phyloP scores from a whole-genome alignment of 2,113 vertebrate genomes.

The Sphyrna mokarran region DNA sequence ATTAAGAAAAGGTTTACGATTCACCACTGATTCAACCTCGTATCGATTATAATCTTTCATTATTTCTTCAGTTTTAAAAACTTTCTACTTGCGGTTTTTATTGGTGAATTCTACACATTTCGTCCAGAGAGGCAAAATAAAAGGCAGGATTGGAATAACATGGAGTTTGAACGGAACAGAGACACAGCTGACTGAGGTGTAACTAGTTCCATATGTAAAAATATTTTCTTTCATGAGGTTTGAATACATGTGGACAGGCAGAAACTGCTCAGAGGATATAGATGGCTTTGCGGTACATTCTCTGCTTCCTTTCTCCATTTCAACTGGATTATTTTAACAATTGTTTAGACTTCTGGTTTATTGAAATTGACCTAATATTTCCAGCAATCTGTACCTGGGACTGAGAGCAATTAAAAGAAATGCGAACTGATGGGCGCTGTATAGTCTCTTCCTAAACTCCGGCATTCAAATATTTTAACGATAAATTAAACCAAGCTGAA shows the following conservation, averaged over 20 bases:
- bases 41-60: background rate
- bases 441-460: background rate
- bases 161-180: background rate
- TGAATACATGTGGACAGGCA: constrained; percentile 22
- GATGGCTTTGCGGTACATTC: background rate
- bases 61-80: background rate
- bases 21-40: background rate
- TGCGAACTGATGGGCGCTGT: background rate
- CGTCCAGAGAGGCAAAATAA: background rate
- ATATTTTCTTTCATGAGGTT: constrained; percentile 21
- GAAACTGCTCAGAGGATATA: background rate
- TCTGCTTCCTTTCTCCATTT: constrained; percentile 2
- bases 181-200: constrained; percentile 25
- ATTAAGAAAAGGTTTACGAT: background rate
- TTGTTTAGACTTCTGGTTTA: background rate
- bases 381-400: background rate
- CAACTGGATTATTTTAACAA: background rate
- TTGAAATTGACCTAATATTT: constrained; percentile 30
- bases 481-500: background rate
- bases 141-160: background rate
- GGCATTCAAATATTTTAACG: background rate
- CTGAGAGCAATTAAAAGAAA: background rate
- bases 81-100: background rate
- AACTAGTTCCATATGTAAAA: constrained; percentile 34
- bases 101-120: background rate